Evolutionary conservation across 2,797 vertebrate species (phyloP).

Genomic region (Distichodus sexfasciatus): DNA sequence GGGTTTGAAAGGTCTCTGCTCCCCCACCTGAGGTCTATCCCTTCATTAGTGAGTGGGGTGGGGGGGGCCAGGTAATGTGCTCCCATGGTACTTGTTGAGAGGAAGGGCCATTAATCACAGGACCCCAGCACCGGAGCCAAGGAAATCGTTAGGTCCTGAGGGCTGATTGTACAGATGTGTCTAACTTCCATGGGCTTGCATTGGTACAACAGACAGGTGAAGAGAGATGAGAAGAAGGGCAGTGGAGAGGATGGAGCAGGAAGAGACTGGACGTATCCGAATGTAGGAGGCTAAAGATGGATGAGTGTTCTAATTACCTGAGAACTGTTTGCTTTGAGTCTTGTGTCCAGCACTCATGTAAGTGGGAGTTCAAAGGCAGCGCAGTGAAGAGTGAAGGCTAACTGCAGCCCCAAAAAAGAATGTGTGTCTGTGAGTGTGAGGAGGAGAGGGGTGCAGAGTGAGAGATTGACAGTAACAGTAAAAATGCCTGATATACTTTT

Average conservation of each 20-base stretch:
- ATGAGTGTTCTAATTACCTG: constrained; percentile 14
- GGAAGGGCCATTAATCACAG: constrained; percentile 41
- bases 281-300: not conserved
- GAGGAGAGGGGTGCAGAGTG: not conserved
- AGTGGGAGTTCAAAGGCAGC: not conserved
- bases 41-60: constrained; percentile 38
- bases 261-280: not conserved
- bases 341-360: not conserved
- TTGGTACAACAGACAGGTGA: constrained; percentile 45
- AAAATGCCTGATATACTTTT: too few species aligned
- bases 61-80: constrained; percentile 33
- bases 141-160: constrained; percentile 51
- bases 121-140: constrained; percentile 8
- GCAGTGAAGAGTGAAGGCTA: not conserved
- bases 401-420: not conserved
- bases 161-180: constrained; percentile 50
- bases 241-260: not conserved
- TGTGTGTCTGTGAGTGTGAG: not conserved
- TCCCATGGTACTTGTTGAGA: not conserved
- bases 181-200: constrained; percentile 40
- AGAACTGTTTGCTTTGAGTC: constrained; percentile 18
- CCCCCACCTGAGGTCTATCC: not conserved
- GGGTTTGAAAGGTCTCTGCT: constrained; percentile 17
- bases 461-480: not conserved
- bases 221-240: not conserved